phyloP scores from a whole-genome alignment of 2,888 invertebrate species.

The Nemurella pictetii region DNA sequence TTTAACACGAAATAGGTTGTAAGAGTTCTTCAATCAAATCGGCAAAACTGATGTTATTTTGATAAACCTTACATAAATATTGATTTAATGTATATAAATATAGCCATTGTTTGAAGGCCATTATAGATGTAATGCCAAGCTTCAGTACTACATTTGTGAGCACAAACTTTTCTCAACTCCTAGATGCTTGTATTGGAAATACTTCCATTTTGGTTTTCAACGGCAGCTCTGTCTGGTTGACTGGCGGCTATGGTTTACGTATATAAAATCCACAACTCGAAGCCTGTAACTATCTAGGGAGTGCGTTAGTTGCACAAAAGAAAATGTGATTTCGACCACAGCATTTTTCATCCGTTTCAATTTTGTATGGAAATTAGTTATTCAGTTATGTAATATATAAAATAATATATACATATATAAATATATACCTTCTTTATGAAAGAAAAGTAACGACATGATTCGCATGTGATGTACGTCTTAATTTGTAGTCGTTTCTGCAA shows the following conservation, averaged over 20 bases:
- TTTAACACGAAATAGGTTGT: background rate
- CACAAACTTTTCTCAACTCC: background rate
- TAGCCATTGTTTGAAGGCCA: background rate
- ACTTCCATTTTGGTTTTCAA: background rate
- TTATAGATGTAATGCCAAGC: background rate
- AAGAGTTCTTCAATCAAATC: background rate
- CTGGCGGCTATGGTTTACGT: background rate
- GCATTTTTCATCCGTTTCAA: conserved; percentile 40
- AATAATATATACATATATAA: conserved; percentile 34
- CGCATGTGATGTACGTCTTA: conserved; percentile 37
- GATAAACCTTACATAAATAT: background rate
- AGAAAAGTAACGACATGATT: conserved; percentile 26
- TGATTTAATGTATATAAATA: background rate
- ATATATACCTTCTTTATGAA: conserved; percentile 37
- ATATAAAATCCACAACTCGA: background rate
- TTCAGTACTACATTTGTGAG: background rate
- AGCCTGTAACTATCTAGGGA: background rate
- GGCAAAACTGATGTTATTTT: background rate
- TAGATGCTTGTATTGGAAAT: background rate
- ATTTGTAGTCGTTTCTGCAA: conserved; percentile 40
- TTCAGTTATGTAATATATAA: conserved; percentile 31
- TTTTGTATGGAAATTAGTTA: background rate
- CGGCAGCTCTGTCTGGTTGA: background rate
- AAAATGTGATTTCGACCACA: conserved; percentile 38
- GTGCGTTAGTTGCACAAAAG: conserved; percentile 28